A percentile compares a stretch with the other conserved stretches of the same genome.
Evolutionary conservation across 2,888 invertebrate species (phyloP).

Genomic region (Andrena marginata): DNA sequence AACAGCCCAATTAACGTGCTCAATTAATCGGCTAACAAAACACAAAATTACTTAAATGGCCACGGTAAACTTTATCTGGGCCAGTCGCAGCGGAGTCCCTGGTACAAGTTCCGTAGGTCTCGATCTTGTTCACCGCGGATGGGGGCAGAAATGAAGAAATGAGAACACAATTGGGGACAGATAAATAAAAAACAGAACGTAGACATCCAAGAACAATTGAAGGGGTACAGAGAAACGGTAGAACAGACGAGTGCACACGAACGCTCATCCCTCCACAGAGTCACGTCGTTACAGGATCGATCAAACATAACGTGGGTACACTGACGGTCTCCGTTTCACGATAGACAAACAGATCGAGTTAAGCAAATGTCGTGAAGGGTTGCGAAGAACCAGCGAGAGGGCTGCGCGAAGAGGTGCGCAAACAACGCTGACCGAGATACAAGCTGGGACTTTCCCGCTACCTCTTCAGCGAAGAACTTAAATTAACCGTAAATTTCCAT

Average conservation of each 20-base stretch:
- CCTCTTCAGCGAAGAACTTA: background rate
- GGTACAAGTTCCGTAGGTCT: no score
- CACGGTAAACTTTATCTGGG: conserved; percentile 3
- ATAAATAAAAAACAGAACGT: no score
- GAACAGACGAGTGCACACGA: no score
- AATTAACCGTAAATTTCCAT: background rate
- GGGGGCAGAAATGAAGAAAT: no score
- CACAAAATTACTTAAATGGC: conserved; percentile 8
- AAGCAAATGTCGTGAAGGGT: conserved; percentile 3
- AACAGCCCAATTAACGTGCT: conserved; percentile 26
- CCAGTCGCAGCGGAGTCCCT: no score
- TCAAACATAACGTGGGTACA: conserved; percentile 22
- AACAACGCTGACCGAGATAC: conserved; percentile 2
- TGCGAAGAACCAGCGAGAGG: background rate
- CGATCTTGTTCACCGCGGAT: no score
- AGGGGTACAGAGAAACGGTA: no score
- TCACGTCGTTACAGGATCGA: conserved; percentile 18
- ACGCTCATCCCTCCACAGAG: no score
- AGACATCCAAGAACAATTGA: no score
- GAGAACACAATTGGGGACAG: no score
- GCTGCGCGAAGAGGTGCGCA: background rate
- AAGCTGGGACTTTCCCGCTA: background rate
- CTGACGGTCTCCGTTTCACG: conserved; percentile 1
- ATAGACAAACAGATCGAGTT: conserved; percentile 5
- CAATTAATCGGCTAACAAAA: conserved; percentile 19